Conservation (phyloP, 2,888 invertebrate species). For the Laspeyria flexula region DNA sequence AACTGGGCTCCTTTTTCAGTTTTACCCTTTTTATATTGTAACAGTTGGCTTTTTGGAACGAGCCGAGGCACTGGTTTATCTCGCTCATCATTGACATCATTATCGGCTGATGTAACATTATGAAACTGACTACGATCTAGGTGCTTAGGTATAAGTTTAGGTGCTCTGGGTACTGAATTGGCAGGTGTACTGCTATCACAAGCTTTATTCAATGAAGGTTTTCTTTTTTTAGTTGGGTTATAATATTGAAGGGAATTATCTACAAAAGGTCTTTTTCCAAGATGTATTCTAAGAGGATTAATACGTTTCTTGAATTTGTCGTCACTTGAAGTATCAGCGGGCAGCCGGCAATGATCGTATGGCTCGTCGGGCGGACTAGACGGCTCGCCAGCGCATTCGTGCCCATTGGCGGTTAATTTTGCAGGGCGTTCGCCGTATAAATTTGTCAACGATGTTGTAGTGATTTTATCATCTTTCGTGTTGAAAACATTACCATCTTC, state of each 20-base stretch:
- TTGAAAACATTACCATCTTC: constrained; percentile 83
- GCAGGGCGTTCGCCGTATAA: constrained; percentile 70
- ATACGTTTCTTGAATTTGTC: constrained; percentile 76
- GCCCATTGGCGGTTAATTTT: constrained; percentile 76
- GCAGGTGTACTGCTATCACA: constrained; percentile 63
- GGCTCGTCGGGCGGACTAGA: constrained; percentile 57
- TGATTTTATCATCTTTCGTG: constrained; percentile 77
- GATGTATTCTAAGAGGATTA: constrained; percentile 78
- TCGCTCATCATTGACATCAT: constrained; percentile 65
- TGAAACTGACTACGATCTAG: constrained; percentile 67
- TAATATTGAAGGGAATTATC: constrained; percentile 73
- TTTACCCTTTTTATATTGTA: constrained; percentile 79
- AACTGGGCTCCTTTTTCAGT: constrained; percentile 73
- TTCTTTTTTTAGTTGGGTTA: constrained; percentile 70
- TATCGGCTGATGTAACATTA: constrained; percentile 65
- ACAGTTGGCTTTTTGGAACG: constrained; percentile 79
- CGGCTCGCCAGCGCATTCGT: constrained; percentile 64
- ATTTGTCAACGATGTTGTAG: constrained; percentile 65
- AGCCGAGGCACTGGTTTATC: constrained; percentile 80
- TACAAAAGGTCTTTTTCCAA: constrained; percentile 81
- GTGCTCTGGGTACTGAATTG: constrained; percentile 62
- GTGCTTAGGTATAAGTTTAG: constrained; percentile 76
- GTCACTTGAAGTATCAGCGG: constrained; percentile 59
- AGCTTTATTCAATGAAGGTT: constrained; percentile 61
- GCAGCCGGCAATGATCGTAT: constrained; percentile 55